Evolutionary conservation across 2,888 invertebrate species (phyloP).

Genomic region (Crossocerus cetratus): DNA sequence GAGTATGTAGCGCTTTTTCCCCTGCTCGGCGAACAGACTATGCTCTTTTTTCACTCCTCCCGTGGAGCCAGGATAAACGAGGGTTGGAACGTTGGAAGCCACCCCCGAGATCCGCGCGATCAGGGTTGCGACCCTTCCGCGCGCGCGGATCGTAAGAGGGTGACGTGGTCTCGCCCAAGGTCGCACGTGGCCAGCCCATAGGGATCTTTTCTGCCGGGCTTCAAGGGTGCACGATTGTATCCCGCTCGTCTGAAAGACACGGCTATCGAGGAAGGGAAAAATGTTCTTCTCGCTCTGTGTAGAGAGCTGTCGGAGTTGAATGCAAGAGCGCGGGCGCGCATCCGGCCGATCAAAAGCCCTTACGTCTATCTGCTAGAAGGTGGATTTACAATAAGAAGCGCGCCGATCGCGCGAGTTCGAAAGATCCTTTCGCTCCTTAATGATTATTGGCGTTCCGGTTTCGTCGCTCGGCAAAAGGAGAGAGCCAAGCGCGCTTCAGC

Average conservation of each 20-base stretch:
- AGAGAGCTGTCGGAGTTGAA: not conserved
- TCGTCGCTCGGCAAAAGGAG: not conserved
- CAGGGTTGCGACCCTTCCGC: constrained; percentile 61
- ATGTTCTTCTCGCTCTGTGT: constrained; percentile 10
- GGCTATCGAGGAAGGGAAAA: not conserved
- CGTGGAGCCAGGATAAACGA: constrained; percentile 49
- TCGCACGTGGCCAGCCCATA: constrained; percentile 66
- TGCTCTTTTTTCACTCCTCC: constrained; percentile 37
- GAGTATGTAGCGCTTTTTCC: constrained; percentile 26
- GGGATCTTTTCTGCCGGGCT: constrained; percentile 43
- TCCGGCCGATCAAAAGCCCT: too few relatives aligned
- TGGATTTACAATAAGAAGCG: not conserved
- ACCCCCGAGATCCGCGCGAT: constrained; percentile 59
- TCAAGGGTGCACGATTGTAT: constrained; percentile 37
- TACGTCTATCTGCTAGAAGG: not conserved
- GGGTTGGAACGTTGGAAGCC: constrained; percentile 51
- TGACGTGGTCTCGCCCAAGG: constrained; percentile 65
- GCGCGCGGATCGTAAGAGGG: constrained; percentile 53
- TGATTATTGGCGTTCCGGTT: constrained; percentile 1
- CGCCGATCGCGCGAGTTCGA: not conserved
- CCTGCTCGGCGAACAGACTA: constrained; percentile 41
- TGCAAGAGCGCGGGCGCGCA: not conserved
- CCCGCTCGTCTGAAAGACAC: constrained; percentile 15
- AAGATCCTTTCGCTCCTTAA: not conserved
- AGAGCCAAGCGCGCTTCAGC: constrained; percentile 21